Evolutionary conservation across 1,140 invertebrate species (phyloP).

Genomic region (Ips typographus): DNA sequence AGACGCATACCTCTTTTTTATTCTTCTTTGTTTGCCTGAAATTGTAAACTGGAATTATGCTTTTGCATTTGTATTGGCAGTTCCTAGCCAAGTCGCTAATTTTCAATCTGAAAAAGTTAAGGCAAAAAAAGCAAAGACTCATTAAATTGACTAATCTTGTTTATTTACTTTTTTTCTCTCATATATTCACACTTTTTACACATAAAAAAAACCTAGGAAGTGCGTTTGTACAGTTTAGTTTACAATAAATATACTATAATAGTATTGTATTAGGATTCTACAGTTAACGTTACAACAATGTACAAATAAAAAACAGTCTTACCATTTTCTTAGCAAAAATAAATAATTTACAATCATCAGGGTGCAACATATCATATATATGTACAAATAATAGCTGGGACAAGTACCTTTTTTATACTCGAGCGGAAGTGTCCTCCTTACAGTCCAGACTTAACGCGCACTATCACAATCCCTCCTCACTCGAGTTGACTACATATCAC

Average conservation of each 20-base stretch:
- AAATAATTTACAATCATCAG: constrained; percentile 22
- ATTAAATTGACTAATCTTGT: constrained; percentile 19
- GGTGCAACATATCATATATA: neutral
- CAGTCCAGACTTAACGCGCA: neutral
- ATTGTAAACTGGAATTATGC: too few relatives aligned
- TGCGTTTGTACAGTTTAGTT: constrained; percentile 15
- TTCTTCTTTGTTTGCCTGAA: too few relatives aligned
- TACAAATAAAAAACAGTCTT: constrained; percentile 27
- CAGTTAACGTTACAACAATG: constrained; percentile 19
- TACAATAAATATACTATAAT: constrained; percentile 23
- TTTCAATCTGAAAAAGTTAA: neutral
- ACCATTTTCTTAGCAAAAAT: constrained; percentile 12
- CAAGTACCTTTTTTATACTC: constrained; percentile 11
- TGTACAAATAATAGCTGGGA: neutral
- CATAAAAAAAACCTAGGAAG: constrained; percentile 3
- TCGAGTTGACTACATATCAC: constrained; percentile 30
- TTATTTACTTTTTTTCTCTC: constrained; percentile 4
- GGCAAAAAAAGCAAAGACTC: neutral
- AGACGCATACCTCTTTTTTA: too few relatives aligned
- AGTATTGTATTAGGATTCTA: constrained; percentile 9
- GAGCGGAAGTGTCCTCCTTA: neutral
- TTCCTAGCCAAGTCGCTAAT: too few relatives aligned
- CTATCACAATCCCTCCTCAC: constrained; percentile 9
- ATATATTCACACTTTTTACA: constrained; percentile 12
- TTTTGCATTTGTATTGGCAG: too few relatives aligned